Conservation (phyloP, 1,140 invertebrate genomes). For the Anadara kagoshimensis region DNA sequence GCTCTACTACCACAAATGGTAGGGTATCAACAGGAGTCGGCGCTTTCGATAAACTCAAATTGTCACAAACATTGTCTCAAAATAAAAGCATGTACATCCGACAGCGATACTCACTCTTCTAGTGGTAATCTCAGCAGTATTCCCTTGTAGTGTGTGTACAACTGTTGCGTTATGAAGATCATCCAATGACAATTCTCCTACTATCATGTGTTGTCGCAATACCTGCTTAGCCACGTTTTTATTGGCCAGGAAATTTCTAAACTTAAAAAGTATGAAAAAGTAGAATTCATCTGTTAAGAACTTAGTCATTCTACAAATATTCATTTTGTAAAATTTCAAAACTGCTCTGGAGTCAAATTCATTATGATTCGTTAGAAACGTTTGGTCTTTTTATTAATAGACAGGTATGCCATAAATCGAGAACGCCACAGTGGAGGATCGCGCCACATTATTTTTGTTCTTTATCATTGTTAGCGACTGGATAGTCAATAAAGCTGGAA, state of each 20-base stretch:
- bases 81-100: no score
- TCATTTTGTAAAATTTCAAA: neutral
- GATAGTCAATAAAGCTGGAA: no score
- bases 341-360: neutral
- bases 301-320: neutral
- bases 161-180: slow-evolving; percentile 38
- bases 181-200: slow-evolving; percentile 49
- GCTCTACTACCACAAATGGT: no score
- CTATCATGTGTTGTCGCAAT: slow-evolving; percentile 61
- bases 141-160: slow-evolving; percentile 65
- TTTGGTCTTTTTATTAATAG: no score
- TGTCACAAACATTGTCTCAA: no score
- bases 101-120: slow-evolving; percentile 33
- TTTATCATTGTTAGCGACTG: no score
- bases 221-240: slow-evolving; percentile 47
- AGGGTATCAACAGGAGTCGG: no score
- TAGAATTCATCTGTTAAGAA: neutral
- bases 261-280: slow-evolving; percentile 27
- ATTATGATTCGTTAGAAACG: no score
- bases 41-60: no score
- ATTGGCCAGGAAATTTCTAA: slow-evolving; percentile 41
- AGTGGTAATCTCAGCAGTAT: slow-evolving; percentile 44
- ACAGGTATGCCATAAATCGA: no score
- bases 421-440: no score
- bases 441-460: no score